Conservation (phyloP, 2,797 vertebrate genomes). For the Euthynnus affinis region DNA sequence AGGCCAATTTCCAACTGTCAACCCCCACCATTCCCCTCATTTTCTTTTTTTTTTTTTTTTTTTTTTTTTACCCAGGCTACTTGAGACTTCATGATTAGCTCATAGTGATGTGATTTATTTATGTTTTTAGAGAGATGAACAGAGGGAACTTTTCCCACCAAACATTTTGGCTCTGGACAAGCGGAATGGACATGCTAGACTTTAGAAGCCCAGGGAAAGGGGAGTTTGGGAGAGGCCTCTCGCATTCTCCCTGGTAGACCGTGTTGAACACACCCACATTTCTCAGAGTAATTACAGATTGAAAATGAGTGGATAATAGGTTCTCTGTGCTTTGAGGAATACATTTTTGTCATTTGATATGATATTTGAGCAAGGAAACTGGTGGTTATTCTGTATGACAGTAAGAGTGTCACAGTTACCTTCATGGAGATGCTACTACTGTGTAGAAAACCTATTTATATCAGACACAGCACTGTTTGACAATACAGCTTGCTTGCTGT, state of each 20-base stretch:
- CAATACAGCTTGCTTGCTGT: slow-evolving; percentile 11
- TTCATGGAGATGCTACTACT: slow-evolving; percentile 25
- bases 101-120: slow-evolving; percentile 88
- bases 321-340: slow-evolving; percentile 63
- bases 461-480: slow-evolving; percentile 16
- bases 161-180: slow-evolving; percentile 81
- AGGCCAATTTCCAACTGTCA: slow-evolving; percentile 73
- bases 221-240: slow-evolving; percentile 69
- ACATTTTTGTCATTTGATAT: slow-evolving; percentile 71
- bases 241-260: slow-evolving; percentile 75
- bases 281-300: slow-evolving; percentile 79
- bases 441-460: slow-evolving; percentile 29
- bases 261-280: slow-evolving; percentile 79
- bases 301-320: slow-evolving; percentile 75
- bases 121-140: slow-evolving; percentile 84
- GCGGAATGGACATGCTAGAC: slow-evolving; percentile 76
- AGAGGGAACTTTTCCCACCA: slow-evolving; percentile 86
- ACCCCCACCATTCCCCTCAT: slow-evolving; percentile 17
- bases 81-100: slow-evolving; percentile 85
- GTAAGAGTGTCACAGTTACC: slow-evolving; percentile 41
- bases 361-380: slow-evolving; percentile 53
- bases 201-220: slow-evolving; percentile 68
- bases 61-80: slow-evolving; percentile 67
- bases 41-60: slow-evolving; percentile 33
- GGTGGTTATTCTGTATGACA: slow-evolving; percentile 44